Conservation (phyloP, 1,140 invertebrate genomes). For the Whitmania pigra region DNA sequence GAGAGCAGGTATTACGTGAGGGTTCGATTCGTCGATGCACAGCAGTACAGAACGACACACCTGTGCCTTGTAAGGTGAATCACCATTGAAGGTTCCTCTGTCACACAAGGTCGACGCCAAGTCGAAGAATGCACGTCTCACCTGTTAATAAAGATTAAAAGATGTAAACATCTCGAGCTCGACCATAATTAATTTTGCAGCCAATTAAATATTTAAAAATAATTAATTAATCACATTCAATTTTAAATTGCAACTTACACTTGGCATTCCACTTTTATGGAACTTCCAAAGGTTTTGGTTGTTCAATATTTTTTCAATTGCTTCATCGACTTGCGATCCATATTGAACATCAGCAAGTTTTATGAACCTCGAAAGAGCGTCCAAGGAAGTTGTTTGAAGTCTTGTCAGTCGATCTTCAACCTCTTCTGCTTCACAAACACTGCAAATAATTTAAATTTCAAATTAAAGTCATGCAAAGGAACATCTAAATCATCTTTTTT, state of each 20-base stretch:
- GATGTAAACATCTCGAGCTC: neutral
- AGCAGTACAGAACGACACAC: neutral
- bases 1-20: neutral
- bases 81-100: neutral
- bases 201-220: neutral
- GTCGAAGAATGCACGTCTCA: neutral
- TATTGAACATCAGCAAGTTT: constrained; percentile 26
- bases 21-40: neutral
- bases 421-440: constrained; percentile 52
- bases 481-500: too few species aligned
- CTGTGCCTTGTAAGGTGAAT: neutral
- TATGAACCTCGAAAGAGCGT: constrained; percentile 51
- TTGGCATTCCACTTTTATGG: neutral
- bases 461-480: constrained; percentile 38
- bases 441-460: constrained; percentile 27
- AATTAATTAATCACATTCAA: neutral
- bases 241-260: too few species aligned
- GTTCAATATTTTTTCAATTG: constrained; percentile 20
- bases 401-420: constrained; percentile 59
- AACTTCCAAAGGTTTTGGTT: constrained; percentile 20
- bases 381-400: constrained; percentile 54
- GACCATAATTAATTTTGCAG: neutral
- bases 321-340: constrained; percentile 12
- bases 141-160: neutral
- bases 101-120: neutral